Conservation (phyloP, 1,140 invertebrate genomes). For the Palaemon carinicauda region DNA sequence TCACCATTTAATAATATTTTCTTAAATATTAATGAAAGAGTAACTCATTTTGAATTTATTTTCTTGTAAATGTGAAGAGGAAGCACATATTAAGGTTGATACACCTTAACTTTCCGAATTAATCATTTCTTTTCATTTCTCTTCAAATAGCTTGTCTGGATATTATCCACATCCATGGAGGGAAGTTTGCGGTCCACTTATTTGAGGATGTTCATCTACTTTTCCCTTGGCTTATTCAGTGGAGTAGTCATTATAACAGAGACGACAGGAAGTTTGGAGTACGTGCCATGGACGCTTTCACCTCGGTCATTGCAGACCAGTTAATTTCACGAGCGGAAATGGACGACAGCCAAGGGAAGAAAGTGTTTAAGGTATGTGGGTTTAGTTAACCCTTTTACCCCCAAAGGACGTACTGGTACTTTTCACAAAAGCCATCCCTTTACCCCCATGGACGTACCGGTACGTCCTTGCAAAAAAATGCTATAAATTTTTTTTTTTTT, state of each 20-base stretch:
- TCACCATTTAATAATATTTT: too few relatives aligned
- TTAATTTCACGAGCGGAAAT: slow-evolving; percentile 8
- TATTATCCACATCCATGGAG: slow-evolving; percentile 26
- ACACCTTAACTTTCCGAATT: too few relatives aligned
- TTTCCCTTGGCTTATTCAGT: slow-evolving; percentile 29
- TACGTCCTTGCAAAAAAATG: too few relatives aligned
- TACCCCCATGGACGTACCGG: too few relatives aligned
- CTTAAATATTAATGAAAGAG: too few relatives aligned
- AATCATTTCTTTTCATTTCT: neutral
- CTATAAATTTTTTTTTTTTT: too few relatives aligned
- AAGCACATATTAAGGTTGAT: too few relatives aligned
- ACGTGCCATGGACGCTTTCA: slow-evolving; percentile 34
- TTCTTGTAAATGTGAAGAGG: too few relatives aligned
- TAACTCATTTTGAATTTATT: too few relatives aligned
- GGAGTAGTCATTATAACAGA: slow-evolving; percentile 15
- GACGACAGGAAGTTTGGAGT: slow-evolving; percentile 37
- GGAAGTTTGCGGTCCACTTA: slow-evolving; percentile 24
- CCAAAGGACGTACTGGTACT: too few relatives aligned
- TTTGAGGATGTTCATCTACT: slow-evolving; percentile 18
- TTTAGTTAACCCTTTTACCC: too few relatives aligned
- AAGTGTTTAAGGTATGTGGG: slow-evolving; percentile 31
- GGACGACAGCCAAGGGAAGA: neutral
- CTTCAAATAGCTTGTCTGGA: slow-evolving; percentile 30
- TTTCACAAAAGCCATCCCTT: too few relatives aligned
- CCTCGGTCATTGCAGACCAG: slow-evolving; percentile 11